Base-by-base conservation (phyloP, 2,797 vertebrate species). In the Pseudochaenichthys georgianus region DNA sequence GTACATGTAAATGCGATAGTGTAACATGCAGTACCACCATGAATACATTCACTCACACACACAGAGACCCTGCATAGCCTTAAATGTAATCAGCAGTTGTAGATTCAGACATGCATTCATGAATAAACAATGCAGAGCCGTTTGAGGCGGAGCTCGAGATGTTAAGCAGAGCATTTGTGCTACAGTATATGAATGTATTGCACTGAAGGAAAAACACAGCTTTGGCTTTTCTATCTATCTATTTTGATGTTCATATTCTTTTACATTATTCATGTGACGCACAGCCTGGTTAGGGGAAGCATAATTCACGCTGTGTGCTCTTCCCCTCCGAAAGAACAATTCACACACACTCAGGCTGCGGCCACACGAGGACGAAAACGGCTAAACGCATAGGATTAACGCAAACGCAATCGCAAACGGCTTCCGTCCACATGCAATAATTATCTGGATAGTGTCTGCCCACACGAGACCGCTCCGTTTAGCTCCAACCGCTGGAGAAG, bases 221-320 rank as follows among this genome's bases (percentile, higher is more conserved):
- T 43, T 13, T 13, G 10, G 54, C 42, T 51, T 0, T 2, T 50
- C n/a, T 16, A 28, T 28, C 28, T 28, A 28, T 28, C 28, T 28
- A 8, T 48, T 66, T 48, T 47, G 34, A 45, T 64, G 58, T 48
- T 80, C 34, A 12, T 65, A 47, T 51, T 70, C 23, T 75, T 51
- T 52, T 87, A 57, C 77, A 86, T 89, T 86, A 84, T 88, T 90
- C 75, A 91, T 89, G 73, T 28, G 23, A 70, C 77, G 55, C 54
- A 47, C n/a, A 73, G 48, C 50, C 57, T 77, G 75, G 62, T 78
- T 23, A 3, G 16, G 31, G 66, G 42, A 31, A 64, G 52, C 34
- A 51, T 23, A 70, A 64, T 57, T 41, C 47, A 21, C 28, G 58
- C 60, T 12, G 57, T 38, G 60, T 62, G 3, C 5, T 10, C 19